Base-by-base conservation (phyloP, 2,888 invertebrate genomes). In the Anthoptus insignis region DNA sequence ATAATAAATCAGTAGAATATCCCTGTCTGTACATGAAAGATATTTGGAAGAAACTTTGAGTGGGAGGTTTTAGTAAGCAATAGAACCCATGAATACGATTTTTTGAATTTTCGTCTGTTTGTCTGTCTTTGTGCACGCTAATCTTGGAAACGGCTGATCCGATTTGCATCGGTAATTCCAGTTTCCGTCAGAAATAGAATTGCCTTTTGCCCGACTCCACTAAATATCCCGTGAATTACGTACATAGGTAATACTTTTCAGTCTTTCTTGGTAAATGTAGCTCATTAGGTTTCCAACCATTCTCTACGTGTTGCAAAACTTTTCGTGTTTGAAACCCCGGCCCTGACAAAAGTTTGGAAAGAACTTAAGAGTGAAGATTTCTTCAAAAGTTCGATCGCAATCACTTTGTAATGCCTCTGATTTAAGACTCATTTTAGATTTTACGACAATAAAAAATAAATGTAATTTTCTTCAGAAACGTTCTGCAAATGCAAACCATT, bases 161-260 rank as follows among this genome's bases (percentile, higher is more conserved):
- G n/a, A n/a, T n/a, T n/a, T n/a, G n/a, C n/a, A n/a, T n/a, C n/a
- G 86, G 89, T 89, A 86, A 88, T 88, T 85, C 82, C 80, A 81
- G 79, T 80, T 82, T 84, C 81, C 81, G 78, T 73, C 75, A 77
- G 78, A 76, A 76, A 77, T 74, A 79, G 81, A 79, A 87, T 84
- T 85, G 82, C 83, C 80, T 81, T 81, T 76, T 72, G 76, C 68
- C 22, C 69, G 75, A 73, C 56, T 50, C 39, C 49, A 57, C 59
- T 68, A 68, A 57, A 64, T 60, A 64, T 57, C 61, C 50, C n/a
- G 32, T 45, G 37, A 57, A 57, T 63, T 49, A 56, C 50, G 61
- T 57, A 19, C 37, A 19, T 45, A 34, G 14, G 34, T 60, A 61
- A 66, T 64, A 61, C 60, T 66, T 68, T 63, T 49, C 22, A 56